These are phyloP conservation scores for Ciconia maguari DNA, from an alignment of 2,113 vertebrate genomes.

Conservation along the genomic window DNA sequence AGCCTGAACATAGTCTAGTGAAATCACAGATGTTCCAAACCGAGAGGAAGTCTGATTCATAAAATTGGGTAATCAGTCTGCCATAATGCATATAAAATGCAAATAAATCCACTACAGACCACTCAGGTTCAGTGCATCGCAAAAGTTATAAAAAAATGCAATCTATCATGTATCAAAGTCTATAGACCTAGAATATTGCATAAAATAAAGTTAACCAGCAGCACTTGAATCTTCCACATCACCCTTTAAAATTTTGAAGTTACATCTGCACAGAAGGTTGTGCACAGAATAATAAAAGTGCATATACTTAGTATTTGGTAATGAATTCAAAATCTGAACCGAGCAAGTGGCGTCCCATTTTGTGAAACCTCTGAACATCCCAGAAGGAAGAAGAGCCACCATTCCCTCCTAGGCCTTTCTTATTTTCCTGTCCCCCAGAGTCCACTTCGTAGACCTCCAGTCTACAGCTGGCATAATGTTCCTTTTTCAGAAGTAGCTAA, in stretches of 20 bases:
- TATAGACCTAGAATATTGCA: not conserved
- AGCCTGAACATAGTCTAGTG: not conserved
- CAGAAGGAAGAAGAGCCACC: not conserved
- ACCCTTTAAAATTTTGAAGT: not conserved
- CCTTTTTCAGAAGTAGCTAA: not conserved
- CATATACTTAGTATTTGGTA: not conserved
- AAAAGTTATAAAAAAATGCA: not conserved
- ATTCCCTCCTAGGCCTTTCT: not conserved
- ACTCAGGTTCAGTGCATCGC: not conserved
- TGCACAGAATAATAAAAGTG: not conserved
- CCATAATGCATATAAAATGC: not conserved
- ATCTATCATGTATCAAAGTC: not conserved
- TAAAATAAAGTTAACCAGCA: not conserved
- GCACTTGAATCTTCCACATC: not conserved
- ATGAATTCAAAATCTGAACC: not conserved
- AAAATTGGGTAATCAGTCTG: not conserved
- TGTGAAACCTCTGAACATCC: not conserved
- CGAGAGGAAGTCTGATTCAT: not conserved
- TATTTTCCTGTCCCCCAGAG: not conserved
- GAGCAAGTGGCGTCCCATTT: not conserved
- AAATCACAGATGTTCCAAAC: not conserved
- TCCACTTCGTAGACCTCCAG: rapidly evolving
- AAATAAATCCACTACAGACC: not conserved
- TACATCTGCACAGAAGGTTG: not conserved
- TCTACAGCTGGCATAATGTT: not conserved